phyloP scores from a whole-genome alignment of 2,797 vertebrate genomes.

The Rhabdophis nuchalis region DNA sequence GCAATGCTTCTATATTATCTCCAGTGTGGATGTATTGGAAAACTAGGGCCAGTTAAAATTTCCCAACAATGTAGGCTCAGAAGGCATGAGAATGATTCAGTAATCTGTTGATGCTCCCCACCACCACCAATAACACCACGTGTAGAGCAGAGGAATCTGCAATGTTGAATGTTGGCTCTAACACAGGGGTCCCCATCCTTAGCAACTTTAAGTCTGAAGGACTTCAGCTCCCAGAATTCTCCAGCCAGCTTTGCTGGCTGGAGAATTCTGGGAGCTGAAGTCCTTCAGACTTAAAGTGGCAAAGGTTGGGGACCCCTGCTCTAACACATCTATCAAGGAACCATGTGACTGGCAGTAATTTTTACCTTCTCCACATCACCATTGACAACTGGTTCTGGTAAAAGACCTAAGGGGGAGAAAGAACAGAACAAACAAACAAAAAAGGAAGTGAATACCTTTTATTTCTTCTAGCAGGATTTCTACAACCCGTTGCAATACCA shows the following conservation, averaged over 20 bases:
- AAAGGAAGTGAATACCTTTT: background rate
- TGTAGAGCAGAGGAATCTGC: background rate
- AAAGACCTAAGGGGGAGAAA: slow-evolving; percentile 72
- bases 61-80: background rate
- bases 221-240: too few relatives aligned
- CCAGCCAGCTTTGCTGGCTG: too few relatives aligned
- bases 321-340: background rate
- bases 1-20: background rate
- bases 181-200: too few relatives aligned
- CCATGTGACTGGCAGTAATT: background rate
- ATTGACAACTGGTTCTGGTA: slow-evolving; percentile 85
- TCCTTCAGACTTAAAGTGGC: too few relatives aligned
- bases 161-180: background rate
- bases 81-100: background rate
- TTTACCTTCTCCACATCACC: slow-evolving; percentile 89
- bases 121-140: background rate
- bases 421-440: rapidly evolving
- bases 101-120: background rate
- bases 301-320: too few relatives aligned
- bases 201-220: too few relatives aligned
- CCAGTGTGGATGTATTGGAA: background rate
- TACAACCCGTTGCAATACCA: background rate
- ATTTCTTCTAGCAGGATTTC: background rate
- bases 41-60: background rate
- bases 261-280: too few relatives aligned